Evolutionary conservation across 2,888 invertebrate species (phyloP).

Genomic region (Timandra comae): DNA sequence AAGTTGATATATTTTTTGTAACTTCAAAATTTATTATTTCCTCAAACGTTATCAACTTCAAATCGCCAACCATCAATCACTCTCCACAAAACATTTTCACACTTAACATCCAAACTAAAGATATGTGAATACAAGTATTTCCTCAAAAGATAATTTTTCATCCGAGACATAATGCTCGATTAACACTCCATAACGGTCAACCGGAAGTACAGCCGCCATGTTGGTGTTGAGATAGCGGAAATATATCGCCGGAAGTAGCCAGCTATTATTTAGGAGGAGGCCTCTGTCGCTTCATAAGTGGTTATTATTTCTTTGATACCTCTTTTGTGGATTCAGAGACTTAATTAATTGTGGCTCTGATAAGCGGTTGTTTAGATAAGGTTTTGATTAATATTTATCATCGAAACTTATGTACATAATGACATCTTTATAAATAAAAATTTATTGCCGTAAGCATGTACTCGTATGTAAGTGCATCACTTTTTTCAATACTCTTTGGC

Average conservation of each 20-base stretch:
- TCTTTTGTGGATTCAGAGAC: constrained; percentile 18
- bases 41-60: not conserved
- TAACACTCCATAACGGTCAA: constrained; percentile 74
- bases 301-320: constrained; percentile 51
- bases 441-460: too few relatives aligned
- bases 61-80: not conserved
- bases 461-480: too few relatives aligned
- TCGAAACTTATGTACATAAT: too few relatives aligned
- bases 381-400: too few relatives aligned
- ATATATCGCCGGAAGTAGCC: constrained; percentile 71
- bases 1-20: too few relatives aligned
- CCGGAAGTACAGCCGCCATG: constrained; percentile 65
- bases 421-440: too few relatives aligned
- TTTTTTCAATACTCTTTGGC: too few relatives aligned
- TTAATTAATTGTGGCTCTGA: constrained; percentile 16
- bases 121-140: constrained; percentile 35
- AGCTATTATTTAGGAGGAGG: constrained; percentile 70
- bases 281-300: constrained; percentile 63
- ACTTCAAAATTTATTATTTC: constrained; percentile 1
- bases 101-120: constrained; percentile 5
- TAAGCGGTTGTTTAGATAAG: not conserved
- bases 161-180: constrained; percentile 70
- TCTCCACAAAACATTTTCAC: not conserved
- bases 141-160: constrained; percentile 61
- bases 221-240: constrained; percentile 71